Evolutionary conservation across 2,113 vertebrate genomes (phyloP), one percentile per base, ranked within the genome.

Genomic region (Electrona antarctica): DNA sequence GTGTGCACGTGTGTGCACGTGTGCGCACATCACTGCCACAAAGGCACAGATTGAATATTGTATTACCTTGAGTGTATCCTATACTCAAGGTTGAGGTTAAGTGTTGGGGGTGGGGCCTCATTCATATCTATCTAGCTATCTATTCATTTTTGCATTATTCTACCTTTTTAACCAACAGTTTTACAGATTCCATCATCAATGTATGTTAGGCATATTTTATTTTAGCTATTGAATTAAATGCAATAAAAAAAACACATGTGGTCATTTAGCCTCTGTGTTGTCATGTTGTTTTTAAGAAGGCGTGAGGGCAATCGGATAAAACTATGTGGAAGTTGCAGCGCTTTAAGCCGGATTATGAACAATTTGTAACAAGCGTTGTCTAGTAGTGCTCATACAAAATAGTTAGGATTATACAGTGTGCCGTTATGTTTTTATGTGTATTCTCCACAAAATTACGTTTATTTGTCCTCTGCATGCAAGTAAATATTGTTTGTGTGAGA

Each of bases 281-380:
- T 69, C 52, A 67, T 33, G 71, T 87, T 85, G 14, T 78, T 81
- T 82, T 62, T n/a, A 69, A 64, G 57, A 74, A 76, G 69, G 6
- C 5, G 14, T 56, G 67, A 64, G 56, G 41, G 74, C 28, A 76
- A 78, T 71, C 66, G 80, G 71, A 72, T 83, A 74, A 82, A 86
- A 76, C 1, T 47, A 77, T 69, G 60, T 55, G 14, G 41, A 87
- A 83, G 64, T 87, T 79, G 57, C 73, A 77, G 65, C 64, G 61
- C 55, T 73, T 80, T 82, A 84, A 85, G 11, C 41, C 2, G 68
- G 85, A 86, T 88, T 83, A 85, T 74, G 15, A 83, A 77, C 69
- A 29, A 21, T 80, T 47, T 71, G 72, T 74, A 78, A 78, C 75
- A 48, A 59, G 33, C 74, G 69, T 63, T 73, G 71, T 79, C 81